Evolutionary conservation across 2,113 vertebrate genomes (phyloP).

Genomic region (Romanogobio albipinnatus): DNA sequence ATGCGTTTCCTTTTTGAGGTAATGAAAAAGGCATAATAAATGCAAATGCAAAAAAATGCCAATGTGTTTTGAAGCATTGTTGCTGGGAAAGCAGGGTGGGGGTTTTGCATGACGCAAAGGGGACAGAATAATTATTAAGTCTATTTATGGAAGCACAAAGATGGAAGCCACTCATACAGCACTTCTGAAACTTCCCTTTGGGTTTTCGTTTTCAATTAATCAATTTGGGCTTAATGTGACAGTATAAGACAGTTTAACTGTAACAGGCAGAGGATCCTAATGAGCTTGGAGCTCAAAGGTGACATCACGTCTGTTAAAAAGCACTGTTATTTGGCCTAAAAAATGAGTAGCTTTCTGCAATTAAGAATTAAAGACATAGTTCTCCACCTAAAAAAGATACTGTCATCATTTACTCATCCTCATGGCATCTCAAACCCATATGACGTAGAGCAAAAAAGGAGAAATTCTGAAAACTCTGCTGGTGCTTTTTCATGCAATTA

Average conservation of each 20-base stretch:
- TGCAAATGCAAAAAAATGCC: background rate
- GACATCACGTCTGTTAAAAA: background rate
- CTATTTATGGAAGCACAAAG: conserved; percentile 64
- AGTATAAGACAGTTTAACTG: background rate
- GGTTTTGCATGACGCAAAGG: conserved; percentile 54
- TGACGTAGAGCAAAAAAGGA: background rate
- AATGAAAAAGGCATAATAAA: conserved; percentile 6
- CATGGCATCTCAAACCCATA: background rate
- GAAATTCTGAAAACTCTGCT: no score
- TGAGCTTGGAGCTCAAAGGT: background rate
- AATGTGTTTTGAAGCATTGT: conserved; percentile 25
- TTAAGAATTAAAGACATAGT: background rate
- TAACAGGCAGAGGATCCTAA: conserved; percentile 3
- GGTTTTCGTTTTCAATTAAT: conserved; percentile 44
- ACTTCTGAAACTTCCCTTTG: conserved; percentile 37
- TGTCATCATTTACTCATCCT: background rate
- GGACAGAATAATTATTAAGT: conserved; percentile 63
- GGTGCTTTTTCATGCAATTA: no score
- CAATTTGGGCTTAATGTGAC: conserved; percentile 19
- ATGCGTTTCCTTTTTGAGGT: background rate
- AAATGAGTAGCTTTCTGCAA: background rate
- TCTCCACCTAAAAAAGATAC: background rate
- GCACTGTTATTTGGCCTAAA: background rate
- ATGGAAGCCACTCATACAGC: conserved; percentile 46
- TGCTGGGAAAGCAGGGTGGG: conserved; percentile 44